A percentile compares a stretch with the other conserved stretches of the same genome.
Conservation (phyloP, 2,113 vertebrate genomes). For the Lepus americanus region DNA sequence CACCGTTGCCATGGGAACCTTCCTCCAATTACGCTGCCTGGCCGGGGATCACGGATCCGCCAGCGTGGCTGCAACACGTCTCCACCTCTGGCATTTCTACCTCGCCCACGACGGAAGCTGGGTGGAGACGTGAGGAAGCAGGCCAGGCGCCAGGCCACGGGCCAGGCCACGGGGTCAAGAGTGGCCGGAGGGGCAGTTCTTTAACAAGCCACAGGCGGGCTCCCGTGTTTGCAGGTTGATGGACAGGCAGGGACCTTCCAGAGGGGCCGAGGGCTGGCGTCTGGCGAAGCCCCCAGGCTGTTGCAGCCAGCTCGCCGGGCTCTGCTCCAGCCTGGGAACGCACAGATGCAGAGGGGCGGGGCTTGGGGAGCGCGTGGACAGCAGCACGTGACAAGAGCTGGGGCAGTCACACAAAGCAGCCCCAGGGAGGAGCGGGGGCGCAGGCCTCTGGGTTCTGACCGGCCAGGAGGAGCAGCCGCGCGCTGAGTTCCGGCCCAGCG, state of each 20-base stretch:
- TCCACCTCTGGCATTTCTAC: background rate
- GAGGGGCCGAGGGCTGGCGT: rapidly evolving
- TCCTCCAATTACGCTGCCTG: constrained; percentile 54
- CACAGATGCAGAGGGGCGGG: background rate
- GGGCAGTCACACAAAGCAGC: background rate
- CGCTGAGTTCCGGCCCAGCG: rapidly evolving
- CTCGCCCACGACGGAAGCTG: background rate
- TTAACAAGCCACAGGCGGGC: rapidly evolving
- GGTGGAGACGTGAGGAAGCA: background rate
- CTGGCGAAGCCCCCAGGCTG: rapidly evolving
- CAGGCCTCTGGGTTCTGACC: constrained; percentile 3
- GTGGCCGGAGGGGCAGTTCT: rapidly evolving
- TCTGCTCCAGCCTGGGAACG: background rate
- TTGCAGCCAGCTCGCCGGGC: background rate
- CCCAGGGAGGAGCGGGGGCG: no score
- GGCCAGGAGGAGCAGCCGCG: background rate
- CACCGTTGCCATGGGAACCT: constrained; percentile 76
- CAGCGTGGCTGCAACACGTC: constrained; percentile 52
- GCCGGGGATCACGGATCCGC: constrained; percentile 61
- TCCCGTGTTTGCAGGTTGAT: rapidly evolving
- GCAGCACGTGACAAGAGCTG: background rate
- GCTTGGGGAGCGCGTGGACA: rapidly evolving
- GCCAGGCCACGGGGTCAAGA: background rate
- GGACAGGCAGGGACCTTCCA: background rate
- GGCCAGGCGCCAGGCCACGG: background rate